These are phyloP conservation scores for Glaucidium brasilianum DNA, from an alignment of 2,113 vertebrate species.

Conservation along the genomic window DNA sequence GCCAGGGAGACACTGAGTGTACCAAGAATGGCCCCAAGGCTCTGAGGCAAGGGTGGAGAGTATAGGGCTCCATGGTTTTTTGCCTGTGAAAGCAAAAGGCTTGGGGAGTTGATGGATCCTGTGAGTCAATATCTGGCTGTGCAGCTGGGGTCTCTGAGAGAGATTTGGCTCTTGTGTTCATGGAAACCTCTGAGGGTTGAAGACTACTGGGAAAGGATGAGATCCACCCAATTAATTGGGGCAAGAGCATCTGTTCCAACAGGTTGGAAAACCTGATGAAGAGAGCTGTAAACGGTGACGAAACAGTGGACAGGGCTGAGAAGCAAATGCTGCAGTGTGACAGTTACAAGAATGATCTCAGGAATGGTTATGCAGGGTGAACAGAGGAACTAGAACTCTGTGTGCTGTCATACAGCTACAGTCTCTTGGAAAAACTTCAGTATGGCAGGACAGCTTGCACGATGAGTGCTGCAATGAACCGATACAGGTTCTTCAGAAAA, in stretches of 20 bases:
- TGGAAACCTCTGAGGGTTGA: background rate
- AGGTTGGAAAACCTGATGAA: background rate
- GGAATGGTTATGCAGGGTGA: background rate
- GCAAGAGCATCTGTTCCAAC: background rate
- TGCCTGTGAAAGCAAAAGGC: background rate
- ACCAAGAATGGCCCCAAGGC: background rate
- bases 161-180: background rate
- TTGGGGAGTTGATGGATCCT: background rate
- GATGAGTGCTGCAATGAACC: fast-evolving
- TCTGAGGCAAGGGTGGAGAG: background rate
- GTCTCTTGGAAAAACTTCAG: background rate
- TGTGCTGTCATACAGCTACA: background rate
- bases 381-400: background rate
- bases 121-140: background rate
- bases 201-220: background rate
- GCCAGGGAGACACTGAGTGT: background rate
- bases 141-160: background rate
- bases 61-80: background rate
- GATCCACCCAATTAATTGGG: background rate
- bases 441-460: background rate
- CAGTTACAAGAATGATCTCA: background rate
- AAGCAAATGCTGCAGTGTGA: background rate
- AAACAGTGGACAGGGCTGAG: background rate
- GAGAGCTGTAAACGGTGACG: background rate
- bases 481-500: background rate